phyloP scores from a whole-genome alignment of 2,113 vertebrate species.

The Serilophus lunatus region DNA sequence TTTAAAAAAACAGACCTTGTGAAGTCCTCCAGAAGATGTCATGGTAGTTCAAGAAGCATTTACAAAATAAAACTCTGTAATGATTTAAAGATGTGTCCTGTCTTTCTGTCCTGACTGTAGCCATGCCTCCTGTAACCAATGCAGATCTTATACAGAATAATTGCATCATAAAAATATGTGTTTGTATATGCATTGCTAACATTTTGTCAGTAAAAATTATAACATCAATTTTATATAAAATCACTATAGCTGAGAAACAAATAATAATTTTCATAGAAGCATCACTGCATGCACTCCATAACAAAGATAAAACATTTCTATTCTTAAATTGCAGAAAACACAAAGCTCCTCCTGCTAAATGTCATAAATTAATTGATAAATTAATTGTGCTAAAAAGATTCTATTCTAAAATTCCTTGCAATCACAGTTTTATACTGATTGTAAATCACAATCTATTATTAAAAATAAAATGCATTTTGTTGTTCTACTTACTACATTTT shows the following conservation, averaged over 20 bases:
- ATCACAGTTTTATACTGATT: background rate
- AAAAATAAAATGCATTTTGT: background rate
- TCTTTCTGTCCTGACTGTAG: background rate
- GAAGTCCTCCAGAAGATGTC: background rate
- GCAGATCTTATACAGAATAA: background rate
- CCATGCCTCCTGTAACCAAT: background rate
- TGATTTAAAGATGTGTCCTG: background rate
- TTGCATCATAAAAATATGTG: background rate
- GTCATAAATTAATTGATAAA: background rate
- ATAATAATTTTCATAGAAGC: background rate
- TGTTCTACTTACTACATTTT: background rate
- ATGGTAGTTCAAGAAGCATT: background rate
- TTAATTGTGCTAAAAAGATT: background rate
- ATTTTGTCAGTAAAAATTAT: background rate
- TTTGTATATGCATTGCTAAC: background rate
- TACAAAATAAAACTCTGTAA: background rate
- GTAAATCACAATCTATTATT: background rate
- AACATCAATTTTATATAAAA: background rate
- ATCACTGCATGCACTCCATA: background rate
- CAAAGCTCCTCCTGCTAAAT: background rate
- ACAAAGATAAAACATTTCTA: fast-evolving
- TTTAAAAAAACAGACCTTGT: background rate
- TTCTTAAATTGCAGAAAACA: background rate
- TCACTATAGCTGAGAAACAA: background rate
- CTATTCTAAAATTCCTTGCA: background rate